A percentile compares a stretch with the other conserved stretches of the same genome.
phyloP scores from a whole-genome alignment of 2,797 vertebrate species.

The Diceros bicornis region DNA sequence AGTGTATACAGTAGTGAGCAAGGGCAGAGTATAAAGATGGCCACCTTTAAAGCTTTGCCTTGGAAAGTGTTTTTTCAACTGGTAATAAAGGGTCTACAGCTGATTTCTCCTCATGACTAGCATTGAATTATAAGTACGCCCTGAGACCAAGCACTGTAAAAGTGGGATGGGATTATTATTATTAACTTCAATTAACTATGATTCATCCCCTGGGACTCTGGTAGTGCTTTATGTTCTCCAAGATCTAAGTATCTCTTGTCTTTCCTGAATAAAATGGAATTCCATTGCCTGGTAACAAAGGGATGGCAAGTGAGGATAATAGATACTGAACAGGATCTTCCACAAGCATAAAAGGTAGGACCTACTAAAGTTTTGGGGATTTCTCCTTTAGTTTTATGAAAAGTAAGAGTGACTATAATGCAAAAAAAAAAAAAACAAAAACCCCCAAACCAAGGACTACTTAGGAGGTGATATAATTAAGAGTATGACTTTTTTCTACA shows the following conservation, averaged over 20 bases:
- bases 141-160: neutral
- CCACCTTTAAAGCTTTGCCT: neutral
- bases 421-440: no score
- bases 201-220: neutral
- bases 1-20: neutral
- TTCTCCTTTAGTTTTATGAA: neutral
- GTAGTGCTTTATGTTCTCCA: neutral
- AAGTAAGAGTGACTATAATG: neutral
- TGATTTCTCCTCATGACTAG: neutral
- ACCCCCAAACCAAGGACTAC: neutral
- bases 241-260: neutral
- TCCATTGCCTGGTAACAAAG: neutral
- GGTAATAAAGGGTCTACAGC: neutral
- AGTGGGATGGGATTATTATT: neutral
- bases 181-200: neutral
- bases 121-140: neutral
- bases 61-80: neutral
- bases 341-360: neutral
- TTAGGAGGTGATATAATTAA: neutral
- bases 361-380: neutral
- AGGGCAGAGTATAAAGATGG: neutral
- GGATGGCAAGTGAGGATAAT: neutral
- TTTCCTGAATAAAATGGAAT: neutral
- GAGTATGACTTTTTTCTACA: neutral
- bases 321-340: neutral